Percentiles rank a stretch among this genome's conserved stretches.
Conservation (phyloP, 2,797 vertebrate species). For the Valencia hispanica region DNA sequence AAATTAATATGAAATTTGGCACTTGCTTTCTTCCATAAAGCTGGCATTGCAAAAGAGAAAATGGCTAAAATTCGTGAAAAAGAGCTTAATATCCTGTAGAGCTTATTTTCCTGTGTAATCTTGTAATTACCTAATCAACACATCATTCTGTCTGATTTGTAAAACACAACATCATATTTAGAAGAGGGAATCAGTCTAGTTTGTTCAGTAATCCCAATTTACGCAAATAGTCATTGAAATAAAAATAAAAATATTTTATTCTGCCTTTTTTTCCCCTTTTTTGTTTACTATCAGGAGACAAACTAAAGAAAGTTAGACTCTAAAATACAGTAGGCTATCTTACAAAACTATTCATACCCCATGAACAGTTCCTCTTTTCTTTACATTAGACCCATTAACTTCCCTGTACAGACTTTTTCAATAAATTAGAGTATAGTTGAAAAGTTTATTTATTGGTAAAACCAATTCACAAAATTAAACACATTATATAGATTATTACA, state of each 20-base stretch:
- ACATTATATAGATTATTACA: neutral
- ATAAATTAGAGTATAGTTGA: neutral
- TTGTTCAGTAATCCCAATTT: slow-evolving; percentile 33
- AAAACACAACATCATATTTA: slow-evolving; percentile 18
- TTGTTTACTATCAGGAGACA: neutral
- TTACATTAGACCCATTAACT: neutral
- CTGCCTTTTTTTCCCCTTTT: neutral
- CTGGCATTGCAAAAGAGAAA: slow-evolving; percentile 28
- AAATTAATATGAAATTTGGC: slow-evolving; percentile 44
- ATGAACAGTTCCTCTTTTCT: neutral
- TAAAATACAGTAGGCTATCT: neutral
- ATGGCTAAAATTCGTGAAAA: slow-evolving; percentile 35
- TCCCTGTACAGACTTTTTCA: neutral
- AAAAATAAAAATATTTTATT: neutral
- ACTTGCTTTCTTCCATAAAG: slow-evolving; percentile 26
- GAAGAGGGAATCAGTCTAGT: slow-evolving; percentile 19
- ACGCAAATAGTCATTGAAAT: neutral
- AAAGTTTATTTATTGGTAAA: neutral
- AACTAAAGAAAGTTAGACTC: neutral
- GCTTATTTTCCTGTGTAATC: slow-evolving; percentile 41
- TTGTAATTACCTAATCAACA: slow-evolving; percentile 48
- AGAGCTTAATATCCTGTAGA: slow-evolving; percentile 39
- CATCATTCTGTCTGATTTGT: slow-evolving; percentile 25
- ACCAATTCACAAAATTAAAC: neutral
- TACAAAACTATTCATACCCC: neutral